A percentile compares a stretch with the other conserved stretches of the same genome.
phyloP scores from a whole-genome alignment of 2,113 vertebrate species.

The Chiloscyllium plagiosum region DNA sequence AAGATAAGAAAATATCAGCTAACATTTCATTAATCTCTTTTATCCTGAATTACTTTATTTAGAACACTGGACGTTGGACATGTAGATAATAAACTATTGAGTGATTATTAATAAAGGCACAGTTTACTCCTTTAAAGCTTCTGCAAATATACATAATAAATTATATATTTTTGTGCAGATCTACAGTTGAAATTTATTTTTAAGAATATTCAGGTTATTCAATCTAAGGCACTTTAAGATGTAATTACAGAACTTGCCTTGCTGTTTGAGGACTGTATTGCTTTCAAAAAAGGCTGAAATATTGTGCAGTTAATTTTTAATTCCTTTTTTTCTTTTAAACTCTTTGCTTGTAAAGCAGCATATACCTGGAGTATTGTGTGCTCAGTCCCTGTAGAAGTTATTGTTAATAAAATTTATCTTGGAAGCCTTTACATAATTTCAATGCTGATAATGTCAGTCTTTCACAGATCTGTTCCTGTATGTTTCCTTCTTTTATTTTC shows the following conservation, averaged over 20 bases:
- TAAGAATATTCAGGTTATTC: background rate
- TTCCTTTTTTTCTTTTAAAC: background rate
- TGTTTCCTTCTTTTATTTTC: background rate
- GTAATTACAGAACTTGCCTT: background rate
- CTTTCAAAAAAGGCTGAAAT: background rate
- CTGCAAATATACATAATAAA: background rate
- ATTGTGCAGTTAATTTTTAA: background rate
- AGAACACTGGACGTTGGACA: background rate
- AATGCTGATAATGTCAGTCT: background rate
- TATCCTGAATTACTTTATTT: background rate
- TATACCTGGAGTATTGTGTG: background rate
- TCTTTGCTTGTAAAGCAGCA: background rate
- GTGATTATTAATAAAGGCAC: background rate
- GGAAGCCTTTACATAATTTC: background rate
- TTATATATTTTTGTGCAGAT: background rate
- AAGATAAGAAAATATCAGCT: background rate
- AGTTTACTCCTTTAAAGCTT: background rate
- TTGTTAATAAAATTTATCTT: background rate
- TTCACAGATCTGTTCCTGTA: background rate
- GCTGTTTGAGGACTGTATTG: background rate
- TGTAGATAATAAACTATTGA: background rate
- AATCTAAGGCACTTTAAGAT: background rate
- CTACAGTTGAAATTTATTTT: conserved; percentile 2
- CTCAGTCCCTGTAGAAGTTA: background rate
- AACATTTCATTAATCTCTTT: background rate